Evolutionary conservation across 2,888 invertebrate species (phyloP), one percentile per base, ranked within the genome.

Genomic region (Lepidochrysops patricia): DNA sequence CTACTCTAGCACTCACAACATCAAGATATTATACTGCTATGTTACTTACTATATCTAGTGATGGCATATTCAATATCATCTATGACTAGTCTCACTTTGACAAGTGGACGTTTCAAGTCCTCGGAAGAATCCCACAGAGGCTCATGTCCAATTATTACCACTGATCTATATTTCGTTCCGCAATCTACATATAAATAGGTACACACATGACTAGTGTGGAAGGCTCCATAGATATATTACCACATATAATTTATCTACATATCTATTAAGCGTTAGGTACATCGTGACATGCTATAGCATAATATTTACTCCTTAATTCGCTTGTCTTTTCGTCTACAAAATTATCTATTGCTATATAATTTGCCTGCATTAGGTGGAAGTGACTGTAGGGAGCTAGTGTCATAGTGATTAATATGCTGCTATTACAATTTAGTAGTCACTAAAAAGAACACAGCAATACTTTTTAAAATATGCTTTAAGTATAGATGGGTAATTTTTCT

Each of bases 1-100:
- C 13, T 50, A 50, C 50, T 27, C 50, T 52, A 26, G 25, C 27
- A 13, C 50, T 52, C 50, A 52, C 25, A 52, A 52, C 50, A 27
- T 52, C 50, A 52, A 52, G 27, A 52, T 52, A 50, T n/a, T n/a
- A n/a, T 4, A 26, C 19, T 15, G 15, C 43, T 43, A 43, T 43
- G 19, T 37, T 50, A 50, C 25, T 26, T 52, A 27, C n/a, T 52
- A 52, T 43, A 13, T 13, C 26, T 52, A 52, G 26, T 27, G 50
- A 52, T 50, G 27, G 19, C 43, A 43, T 43, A 19, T 0, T 2
- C 43, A 43, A 43, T 43, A 43, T 43, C 43, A 19, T 43, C 7
- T 19, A 43, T 19, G 9, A 19, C 43, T 43, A 43, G 43, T 43
- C 43, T 19, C 9, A 9, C 43, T 43, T 43, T 43, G 13, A 19